Base-by-base conservation (phyloP, 23 tunicate species). In the Diplosoma virens region DNA sequence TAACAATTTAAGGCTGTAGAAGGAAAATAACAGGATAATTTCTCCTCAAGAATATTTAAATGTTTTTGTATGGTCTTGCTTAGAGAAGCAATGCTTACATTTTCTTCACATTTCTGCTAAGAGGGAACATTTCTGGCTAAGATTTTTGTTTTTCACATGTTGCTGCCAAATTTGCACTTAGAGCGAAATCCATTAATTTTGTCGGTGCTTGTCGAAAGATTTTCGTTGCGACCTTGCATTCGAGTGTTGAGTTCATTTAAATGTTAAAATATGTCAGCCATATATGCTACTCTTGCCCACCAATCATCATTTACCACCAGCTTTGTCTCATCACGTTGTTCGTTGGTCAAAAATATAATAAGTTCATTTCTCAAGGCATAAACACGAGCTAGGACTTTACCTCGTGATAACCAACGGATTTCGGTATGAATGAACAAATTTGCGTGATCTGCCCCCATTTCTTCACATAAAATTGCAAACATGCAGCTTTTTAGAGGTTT, bases 231-330 rank as follows among this genome's bases (percentile, higher is more conserved):
- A 64, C 35, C 71, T 64, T 64, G 71, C 34, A 7, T 28, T 28
- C 37, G 36, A 29, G 37, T 32, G 20, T 32, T 64, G 71, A 70
- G 76, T 37, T 36, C 65, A 70, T 70, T 37, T 17, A 14, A 34
- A 37, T 70, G 76, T 70, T 70, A 64, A 37, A 70, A 70, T 70
- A 37, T 36, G 65, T 70, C 29, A 37, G 65, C 76, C 76, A 70
- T 76, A 66, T 59, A 58, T 76, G 81, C 81, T 58, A 76, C 18
- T 31, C 37, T 76, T 58, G 72, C 81, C 66, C 70, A 58, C 72
- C 81, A 76, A 58, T 76, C 71, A 58, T 76, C 81, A 32, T 22
- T 20, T 76, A 48, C 81, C 72, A 56, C 6, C 63, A 56, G 63
- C 63, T 68, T 68, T 31, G 41, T 25, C 45, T 25, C 48, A 31